These are phyloP conservation scores for Passerina amoena DNA, from an alignment of 2,113 vertebrate genomes.

Conservation along the genomic window DNA sequence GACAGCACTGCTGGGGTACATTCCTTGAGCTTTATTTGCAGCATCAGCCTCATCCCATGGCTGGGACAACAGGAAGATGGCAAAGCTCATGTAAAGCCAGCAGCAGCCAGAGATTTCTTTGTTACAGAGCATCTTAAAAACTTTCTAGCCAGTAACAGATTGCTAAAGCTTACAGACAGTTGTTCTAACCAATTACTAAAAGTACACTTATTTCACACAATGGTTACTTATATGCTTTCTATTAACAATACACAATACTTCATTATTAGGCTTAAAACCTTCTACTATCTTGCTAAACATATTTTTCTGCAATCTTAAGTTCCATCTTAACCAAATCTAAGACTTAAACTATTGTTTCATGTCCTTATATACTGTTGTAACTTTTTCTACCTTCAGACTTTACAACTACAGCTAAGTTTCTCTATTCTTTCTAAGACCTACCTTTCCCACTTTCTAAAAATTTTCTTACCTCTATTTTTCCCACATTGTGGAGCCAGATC, in stretches of 20 bases:
- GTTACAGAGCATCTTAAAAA: not conserved
- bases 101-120: not conserved
- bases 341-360: not conserved
- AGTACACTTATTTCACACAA: not conserved
- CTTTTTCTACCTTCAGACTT: not conserved
- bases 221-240: not conserved
- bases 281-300: not conserved
- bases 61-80: not conserved
- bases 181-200: not conserved
- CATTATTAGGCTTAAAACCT: not conserved
- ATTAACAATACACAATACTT: not conserved
- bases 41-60: not conserved
- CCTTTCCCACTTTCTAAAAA: not conserved
- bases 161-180: not conserved
- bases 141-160: not conserved
- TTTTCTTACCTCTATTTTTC: not conserved
- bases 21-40: not conserved
- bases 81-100: not conserved
- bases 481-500: not conserved
- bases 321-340: not conserved
- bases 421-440: not conserved
- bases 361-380: not conserved
- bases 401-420: not conserved
- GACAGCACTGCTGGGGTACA: not conserved
- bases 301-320: not conserved